Conservation (phyloP, 2,888 invertebrate genomes). For the Scelioninae gen. 1 region DNA sequence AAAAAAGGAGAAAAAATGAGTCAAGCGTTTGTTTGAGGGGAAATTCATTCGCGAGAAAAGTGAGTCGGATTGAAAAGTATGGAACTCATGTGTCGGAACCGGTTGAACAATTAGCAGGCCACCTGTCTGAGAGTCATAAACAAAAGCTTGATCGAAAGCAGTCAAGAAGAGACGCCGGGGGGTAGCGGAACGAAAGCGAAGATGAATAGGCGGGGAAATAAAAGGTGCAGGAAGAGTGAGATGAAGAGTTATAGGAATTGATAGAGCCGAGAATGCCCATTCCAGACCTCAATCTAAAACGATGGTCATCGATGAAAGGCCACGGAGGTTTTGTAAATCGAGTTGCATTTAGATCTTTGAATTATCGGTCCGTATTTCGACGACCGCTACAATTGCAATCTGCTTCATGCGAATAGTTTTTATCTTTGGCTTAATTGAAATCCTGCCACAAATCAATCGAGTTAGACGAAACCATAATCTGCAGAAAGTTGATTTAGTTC, state of each 20-base stretch:
- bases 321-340: conserved; percentile 75
- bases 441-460: conserved; percentile 74
- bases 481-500: conserved; percentile 40
- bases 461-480: conserved; percentile 67
- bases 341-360: conserved; percentile 73
- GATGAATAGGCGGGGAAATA: conserved; percentile 30
- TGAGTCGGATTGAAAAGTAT: conserved; percentile 34
- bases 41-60: conserved; percentile 16
- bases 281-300: conserved; percentile 70
- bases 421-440: conserved; percentile 75
- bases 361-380: conserved; percentile 34
- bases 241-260: conserved; percentile 61
- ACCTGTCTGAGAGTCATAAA: conserved; percentile 66
- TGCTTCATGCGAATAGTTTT: conserved; percentile 58
- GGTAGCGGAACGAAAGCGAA: conserved; percentile 21
- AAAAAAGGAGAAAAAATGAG: neutral
- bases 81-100: conserved; percentile 69
- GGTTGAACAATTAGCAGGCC: conserved; percentile 73
- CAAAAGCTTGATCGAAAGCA: conserved; percentile 55
- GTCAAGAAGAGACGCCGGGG: conserved; percentile 26
- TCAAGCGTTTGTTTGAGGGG: conserved; percentile 1
- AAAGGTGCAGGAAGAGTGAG: conserved; percentile 38
- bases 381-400: conserved; percentile 44
- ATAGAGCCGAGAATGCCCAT: conserved; percentile 42
- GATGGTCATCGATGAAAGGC: conserved; percentile 72